phyloP scores from a whole-genome alignment of 2,113 vertebrate genomes.

The Tretioscincus oriximinensis region DNA sequence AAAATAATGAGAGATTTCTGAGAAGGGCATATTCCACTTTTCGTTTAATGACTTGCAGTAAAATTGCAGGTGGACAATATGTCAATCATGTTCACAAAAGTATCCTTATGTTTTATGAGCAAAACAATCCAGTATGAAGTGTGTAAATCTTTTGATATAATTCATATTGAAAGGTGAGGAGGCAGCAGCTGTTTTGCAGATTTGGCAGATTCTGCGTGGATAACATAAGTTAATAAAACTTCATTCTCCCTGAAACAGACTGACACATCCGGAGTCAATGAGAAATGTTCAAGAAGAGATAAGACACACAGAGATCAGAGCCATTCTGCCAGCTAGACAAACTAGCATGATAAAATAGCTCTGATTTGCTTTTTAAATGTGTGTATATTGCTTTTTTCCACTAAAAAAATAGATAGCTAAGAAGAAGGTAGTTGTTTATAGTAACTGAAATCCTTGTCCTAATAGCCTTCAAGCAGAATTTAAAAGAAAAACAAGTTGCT shows the following conservation, averaged over 20 bases:
- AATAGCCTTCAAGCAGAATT: no score
- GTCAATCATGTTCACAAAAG: constrained; percentile 54
- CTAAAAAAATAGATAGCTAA: no score
- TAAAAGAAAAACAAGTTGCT: no score
- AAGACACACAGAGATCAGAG: neutral
- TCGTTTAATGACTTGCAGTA: constrained; percentile 58
- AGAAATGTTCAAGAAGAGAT: neutral
- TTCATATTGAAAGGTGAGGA: constrained; percentile 46
- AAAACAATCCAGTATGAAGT: constrained; percentile 35
- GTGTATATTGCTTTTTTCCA: no score
- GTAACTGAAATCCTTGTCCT: no score
- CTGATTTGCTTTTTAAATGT: no score
- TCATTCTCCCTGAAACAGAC: neutral
- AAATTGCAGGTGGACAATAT: constrained; percentile 59
- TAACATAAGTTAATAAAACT: constrained; percentile 12
- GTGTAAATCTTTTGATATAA: constrained; percentile 52
- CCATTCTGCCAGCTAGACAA: neutral
- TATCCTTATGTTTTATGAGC: constrained; percentile 50
- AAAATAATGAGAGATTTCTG: constrained; percentile 59
- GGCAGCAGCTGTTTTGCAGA: constrained; percentile 38
- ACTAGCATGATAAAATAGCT: neutral
- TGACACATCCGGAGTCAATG: neutral
- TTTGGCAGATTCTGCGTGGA: constrained; percentile 39
- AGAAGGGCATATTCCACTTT: constrained; percentile 55
- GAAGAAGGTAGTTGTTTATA: no score